Percentiles rank a stretch among this genome's conserved stretches.
These are phyloP conservation scores for Odontamblyopus lacepedii DNA, from an alignment of 2,797 vertebrate genomes.

Conservation along the genomic window DNA sequence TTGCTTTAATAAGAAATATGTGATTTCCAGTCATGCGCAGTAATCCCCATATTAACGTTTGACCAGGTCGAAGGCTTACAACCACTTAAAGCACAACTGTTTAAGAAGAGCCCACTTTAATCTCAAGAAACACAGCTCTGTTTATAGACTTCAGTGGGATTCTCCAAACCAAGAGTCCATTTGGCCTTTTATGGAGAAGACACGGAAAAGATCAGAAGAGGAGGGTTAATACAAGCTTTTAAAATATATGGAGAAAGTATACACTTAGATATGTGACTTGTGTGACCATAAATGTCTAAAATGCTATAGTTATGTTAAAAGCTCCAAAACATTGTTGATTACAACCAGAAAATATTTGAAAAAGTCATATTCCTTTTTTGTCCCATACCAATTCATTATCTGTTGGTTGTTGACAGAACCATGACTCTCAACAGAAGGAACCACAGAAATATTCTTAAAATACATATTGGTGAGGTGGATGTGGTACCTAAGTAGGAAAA, in stretches of 20 bases:
- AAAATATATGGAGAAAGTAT: not conserved
- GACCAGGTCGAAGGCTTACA: not conserved
- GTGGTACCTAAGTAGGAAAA: not conserved
- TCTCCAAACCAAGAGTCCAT: conserved; percentile 11
- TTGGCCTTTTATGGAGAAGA: conserved; percentile 44
- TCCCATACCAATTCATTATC: not conserved
- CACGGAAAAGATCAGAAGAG: not conserved
- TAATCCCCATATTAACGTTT: not conserved
- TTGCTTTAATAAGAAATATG: conserved; percentile 37
- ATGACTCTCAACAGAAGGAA: too few relatives aligned
- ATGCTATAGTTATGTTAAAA: not conserved
- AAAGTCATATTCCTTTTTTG: too few relatives aligned
- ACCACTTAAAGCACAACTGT: conserved; percentile 11
- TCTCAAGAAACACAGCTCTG: conserved; percentile 12
- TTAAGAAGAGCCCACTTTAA: conserved; percentile 6
- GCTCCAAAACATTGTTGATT: not conserved
- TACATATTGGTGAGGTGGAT: not conserved
- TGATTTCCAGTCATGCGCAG: conserved; percentile 27
- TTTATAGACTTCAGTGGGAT: conserved; percentile 37
- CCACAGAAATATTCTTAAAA: too few relatives aligned
- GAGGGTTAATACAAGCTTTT: not conserved
- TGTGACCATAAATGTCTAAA: not conserved
- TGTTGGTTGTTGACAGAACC: not conserved
- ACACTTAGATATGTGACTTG: not conserved
- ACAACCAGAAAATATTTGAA: too few relatives aligned